These are phyloP conservation scores for Muricea muricata DNA, from an alignment of 92 coral and sea anemone species.

Conservation along the genomic window DNA sequence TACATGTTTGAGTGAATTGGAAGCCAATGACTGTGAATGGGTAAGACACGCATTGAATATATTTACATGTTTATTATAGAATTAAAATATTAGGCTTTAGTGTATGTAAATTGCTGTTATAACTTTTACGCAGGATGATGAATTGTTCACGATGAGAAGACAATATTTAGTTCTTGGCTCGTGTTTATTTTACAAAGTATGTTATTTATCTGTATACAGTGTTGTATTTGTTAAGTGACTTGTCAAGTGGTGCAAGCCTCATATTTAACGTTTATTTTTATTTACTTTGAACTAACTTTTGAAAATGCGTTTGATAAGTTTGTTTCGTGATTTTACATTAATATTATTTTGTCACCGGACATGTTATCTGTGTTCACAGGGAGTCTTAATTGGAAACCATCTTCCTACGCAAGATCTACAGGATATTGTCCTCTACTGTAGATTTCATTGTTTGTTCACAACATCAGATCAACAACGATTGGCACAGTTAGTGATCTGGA, in stretches of 20 bases:
- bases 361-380: constrained; percentile 57
- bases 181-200: constrained; percentile 94
- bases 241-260: too few relatives aligned
- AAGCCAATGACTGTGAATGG: constrained; percentile 95
- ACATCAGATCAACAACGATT: constrained; percentile 91
- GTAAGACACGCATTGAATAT: not conserved
- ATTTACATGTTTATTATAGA: not conserved
- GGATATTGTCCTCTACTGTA: constrained; percentile 88
- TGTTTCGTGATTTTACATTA: too few relatives aligned
- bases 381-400: constrained; percentile 89
- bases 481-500: constrained; percentile 93
- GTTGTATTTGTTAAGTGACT: not conserved
- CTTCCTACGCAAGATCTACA: constrained; percentile 85
- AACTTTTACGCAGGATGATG: constrained; percentile 76
- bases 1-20: constrained; percentile 88
- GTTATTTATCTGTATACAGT: not conserved
- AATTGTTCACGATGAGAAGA: constrained; percentile 91
- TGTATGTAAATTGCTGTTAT: not conserved
- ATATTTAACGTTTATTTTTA: too few relatives aligned
- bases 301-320: too few relatives aligned
- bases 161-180: constrained; percentile 95
- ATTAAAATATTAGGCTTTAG: not conserved
- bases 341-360: too few relatives aligned
- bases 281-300: too few relatives aligned
- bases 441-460: constrained; percentile 90